phyloP scores from a whole-genome alignment of 2,888 invertebrate genomes.

The Callimorpha dominula region DNA sequence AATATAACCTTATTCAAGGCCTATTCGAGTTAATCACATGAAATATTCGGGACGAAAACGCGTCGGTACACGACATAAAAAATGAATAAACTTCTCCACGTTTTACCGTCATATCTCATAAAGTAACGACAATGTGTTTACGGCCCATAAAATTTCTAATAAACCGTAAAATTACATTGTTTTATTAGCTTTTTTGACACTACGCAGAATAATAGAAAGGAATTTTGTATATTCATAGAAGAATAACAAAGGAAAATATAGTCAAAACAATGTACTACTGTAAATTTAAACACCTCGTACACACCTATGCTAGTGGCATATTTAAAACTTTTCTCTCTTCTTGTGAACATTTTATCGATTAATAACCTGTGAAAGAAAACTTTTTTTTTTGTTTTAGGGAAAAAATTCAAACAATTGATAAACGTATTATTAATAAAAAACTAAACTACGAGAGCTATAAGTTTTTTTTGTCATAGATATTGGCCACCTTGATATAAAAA shows the following conservation, averaged over 20 bases:
- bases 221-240: background rate
- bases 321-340: background rate
- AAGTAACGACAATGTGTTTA: slow-evolving; percentile 75
- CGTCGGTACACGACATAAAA: slow-evolving; percentile 37
- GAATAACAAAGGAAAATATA: background rate
- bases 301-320: background rate
- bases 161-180: slow-evolving; percentile 73
- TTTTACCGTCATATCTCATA: slow-evolving; percentile 64
- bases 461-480: too few relatives aligned
- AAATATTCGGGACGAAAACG: slow-evolving; percentile 40
- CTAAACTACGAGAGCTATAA: too few relatives aligned
- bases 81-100: slow-evolving; percentile 53
- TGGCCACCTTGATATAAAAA: too few relatives aligned
- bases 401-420: too few relatives aligned
- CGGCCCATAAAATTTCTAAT: slow-evolving; percentile 76
- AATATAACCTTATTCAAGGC: slow-evolving; percentile 19
- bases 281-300: background rate
- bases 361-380: background rate
- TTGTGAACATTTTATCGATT: background rate
- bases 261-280: background rate
- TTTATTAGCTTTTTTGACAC: slow-evolving; percentile 50
- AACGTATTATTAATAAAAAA: too few relatives aligned
- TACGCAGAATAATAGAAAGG: slow-evolving; percentile 13
- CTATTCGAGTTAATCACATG: slow-evolving; percentile 31
- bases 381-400: too few relatives aligned